Conservation (phyloP, 2,113 vertebrate species). For the Xenopus laevis region DNA sequence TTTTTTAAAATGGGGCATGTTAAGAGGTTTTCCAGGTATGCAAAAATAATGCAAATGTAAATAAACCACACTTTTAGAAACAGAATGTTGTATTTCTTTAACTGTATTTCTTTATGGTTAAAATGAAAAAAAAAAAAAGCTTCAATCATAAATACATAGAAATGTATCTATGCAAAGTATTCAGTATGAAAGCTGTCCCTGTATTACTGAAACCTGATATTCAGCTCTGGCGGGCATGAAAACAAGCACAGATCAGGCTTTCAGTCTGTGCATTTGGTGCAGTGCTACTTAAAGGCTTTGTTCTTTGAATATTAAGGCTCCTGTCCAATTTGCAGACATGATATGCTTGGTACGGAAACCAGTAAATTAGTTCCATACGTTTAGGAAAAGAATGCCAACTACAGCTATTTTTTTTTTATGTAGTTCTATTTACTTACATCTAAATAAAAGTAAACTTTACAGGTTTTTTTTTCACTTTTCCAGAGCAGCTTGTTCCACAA, state of each 20-base stretch:
- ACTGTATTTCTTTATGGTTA: too few species aligned
- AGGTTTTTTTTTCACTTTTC: not conserved
- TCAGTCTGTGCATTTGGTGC: slow-evolving; percentile 1
- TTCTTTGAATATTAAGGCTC: slow-evolving; percentile 31
- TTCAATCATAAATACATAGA: too few species aligned
- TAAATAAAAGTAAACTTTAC: not conserved
- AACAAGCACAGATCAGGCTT: not conserved
- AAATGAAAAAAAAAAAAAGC: too few species aligned
- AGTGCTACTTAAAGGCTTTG: slow-evolving; percentile 16
- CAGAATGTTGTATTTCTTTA: too few species aligned
- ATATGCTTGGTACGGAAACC: slow-evolving; percentile 42
- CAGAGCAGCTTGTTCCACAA: too few species aligned
- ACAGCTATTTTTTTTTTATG: not conserved
- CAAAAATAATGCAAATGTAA: too few species aligned
- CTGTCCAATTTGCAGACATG: slow-evolving; percentile 34
- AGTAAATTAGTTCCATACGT: slow-evolving; percentile 38
- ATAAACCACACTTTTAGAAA: too few species aligned
- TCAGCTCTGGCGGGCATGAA: not conserved
- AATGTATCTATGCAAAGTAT: too few species aligned
- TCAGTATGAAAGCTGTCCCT: slow-evolving; percentile 1
- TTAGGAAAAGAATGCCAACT: slow-evolving; percentile 6
- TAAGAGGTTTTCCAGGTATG: too few species aligned
- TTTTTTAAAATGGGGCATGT: too few species aligned
- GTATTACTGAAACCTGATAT: slow-evolving; percentile 11
- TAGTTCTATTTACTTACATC: slow-evolving; percentile 22